Conservation (phyloP, 2,797 vertebrate species). For the Darevskia nairensis region DNA sequence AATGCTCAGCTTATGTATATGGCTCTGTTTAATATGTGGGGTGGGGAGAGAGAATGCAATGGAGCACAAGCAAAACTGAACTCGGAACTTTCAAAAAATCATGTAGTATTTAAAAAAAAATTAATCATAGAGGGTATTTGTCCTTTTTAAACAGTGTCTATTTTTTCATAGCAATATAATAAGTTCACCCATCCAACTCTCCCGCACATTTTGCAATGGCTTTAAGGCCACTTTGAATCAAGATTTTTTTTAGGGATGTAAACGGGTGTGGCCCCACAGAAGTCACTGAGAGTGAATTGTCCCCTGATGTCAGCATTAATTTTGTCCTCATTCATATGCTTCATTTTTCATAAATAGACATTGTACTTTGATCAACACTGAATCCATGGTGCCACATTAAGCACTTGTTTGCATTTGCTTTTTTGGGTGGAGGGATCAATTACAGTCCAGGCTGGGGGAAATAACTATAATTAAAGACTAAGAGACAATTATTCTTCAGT, state of each 20-base stretch:
- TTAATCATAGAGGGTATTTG: neutral
- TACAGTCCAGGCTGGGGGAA: slow-evolving; percentile 47
- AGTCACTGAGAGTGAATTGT: neutral
- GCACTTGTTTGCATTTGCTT: neutral
- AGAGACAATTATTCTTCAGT: slow-evolving; percentile 26
- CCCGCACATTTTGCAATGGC: neutral
- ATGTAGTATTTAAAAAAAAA: neutral
- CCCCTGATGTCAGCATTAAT: neutral
- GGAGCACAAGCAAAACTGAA: neutral
- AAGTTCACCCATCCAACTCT: neutral
- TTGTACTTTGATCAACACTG: slow-evolving; percentile 18
- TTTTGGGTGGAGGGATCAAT: slow-evolving; percentile 6
- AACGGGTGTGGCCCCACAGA: neutral
- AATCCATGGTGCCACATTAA: slow-evolving; percentile 5
- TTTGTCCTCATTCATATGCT: neutral
- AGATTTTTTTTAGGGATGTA: neutral
- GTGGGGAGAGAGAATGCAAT: slow-evolving; percentile 16
- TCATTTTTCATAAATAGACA: neutral
- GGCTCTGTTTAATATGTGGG: slow-evolving; percentile 27
- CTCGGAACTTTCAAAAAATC: neutral
- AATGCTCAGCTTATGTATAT: slow-evolving; percentile 51
- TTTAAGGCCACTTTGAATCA: slow-evolving; percentile 9
- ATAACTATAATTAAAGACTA: slow-evolving; percentile 24
- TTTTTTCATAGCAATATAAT: neutral
- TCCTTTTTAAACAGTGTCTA: neutral